Evolutionary conservation across 2,888 invertebrate species (phyloP), one percentile per base, ranked within the genome.

Genomic region (Drosophila siamana): DNA sequence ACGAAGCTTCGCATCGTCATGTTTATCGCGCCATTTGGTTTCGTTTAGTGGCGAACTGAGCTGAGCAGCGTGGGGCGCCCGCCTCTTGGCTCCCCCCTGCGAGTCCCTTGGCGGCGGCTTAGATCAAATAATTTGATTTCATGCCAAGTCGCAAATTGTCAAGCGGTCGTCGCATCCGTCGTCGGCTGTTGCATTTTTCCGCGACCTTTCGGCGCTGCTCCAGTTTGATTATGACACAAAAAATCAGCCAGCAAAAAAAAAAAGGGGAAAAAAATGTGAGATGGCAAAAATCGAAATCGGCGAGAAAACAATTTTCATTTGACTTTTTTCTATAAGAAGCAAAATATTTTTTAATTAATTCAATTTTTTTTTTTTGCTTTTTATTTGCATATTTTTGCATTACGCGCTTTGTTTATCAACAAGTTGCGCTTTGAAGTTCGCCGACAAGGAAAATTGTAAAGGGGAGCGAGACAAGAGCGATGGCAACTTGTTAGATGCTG

Each of bases 91-190:
- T 28, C 51, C 43, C 41, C 60, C 54, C 38, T 50, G 26, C n/a
- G 38, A 24, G 30, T 47, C 24, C 16, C 52, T 54, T 55, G 65
- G 43, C 74, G 80, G 82, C 90, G 90, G 90, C 88, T 78, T 67
- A 90, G 90, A 90, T 90, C 90, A 90, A 90, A 90, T 79, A 80
- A 80, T 89, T 86, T 88, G 89, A 90, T 90, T 90, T 90, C 89
- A 90, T 90, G 90, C 65, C 84, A 90, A 89, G 90, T 90, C 87
- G 86, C 86, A 83, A 85, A 90, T 88, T 90, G 90, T 88, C 89
- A 89, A 87, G 83, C 86, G 78, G 50, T 65, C 74, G 67, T 73
- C 75, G 81, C 86, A 82, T 87, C 86, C 82, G 87, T 77, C 61
- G 57, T 76, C 61, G 57, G 33, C 63, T 66, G 57, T 48, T 72